Evolutionary conservation across 2,797 vertebrate species (phyloP), one percentile per base, ranked within the genome.

Genomic region (Hydrolagus colliei): DNA sequence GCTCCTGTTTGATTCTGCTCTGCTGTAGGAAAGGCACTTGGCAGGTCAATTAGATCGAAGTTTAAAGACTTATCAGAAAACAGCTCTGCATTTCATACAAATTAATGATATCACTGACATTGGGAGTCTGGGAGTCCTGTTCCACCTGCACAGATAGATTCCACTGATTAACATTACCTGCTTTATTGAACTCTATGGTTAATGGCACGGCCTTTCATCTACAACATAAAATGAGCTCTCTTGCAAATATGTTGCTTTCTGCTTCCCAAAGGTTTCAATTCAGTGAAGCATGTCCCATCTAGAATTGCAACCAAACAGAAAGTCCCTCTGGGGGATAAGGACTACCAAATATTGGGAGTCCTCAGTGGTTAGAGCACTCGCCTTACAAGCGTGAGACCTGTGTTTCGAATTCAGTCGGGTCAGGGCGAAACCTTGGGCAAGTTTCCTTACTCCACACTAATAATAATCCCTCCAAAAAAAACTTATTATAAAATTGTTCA

Each of bases 81-180:
- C 62, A 67, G 9, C 71, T 84, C 32, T 68, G 32, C 71, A 68
- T 84, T 80, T 65, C 41, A 68, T 67, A 35, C 79, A 84, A 71
- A 20, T 67, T 68, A 82, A 68, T 82, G 63, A 71, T 65, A 82
- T 71, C 61, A 41, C 65, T 65, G 20, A 68, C 16, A 82, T 4
- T 67, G 32, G 63, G 68, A 12, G 22, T 27, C 14, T 14, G 61
- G n/a, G 63, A 82, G 79, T 35, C 68, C 22, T 68, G 41, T 41
- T 35, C 14, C 79, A 68, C 18, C 78, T 82, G 4, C 13, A 68
- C 16, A 52, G 41, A 52, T 52, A 52, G 9, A 11, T n/a, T 1
- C 41, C 32, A 77, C 7, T 77, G 52, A 35, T 52, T 52, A 52
- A 52, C 41, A 6, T 52, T 52, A 52, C 6, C 41, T 1, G 41